Evolutionary conservation across 2,797 vertebrate genomes (phyloP), one percentile per base, ranked within the genome.

Genomic region (Sebastes glaucus): DNA sequence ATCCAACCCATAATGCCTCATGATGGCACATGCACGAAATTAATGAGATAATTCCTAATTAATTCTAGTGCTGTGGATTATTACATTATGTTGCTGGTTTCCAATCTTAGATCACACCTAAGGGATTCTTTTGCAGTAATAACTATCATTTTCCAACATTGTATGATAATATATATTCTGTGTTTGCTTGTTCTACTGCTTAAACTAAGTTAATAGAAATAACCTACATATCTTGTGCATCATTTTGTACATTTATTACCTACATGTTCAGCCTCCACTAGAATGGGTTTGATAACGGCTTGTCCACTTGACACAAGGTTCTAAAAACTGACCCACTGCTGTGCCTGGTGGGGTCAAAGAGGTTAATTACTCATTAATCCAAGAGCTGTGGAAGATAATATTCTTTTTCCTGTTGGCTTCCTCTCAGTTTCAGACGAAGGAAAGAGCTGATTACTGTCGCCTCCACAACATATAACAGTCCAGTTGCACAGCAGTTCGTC

Each of bases 331-430:
- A 56, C 60, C 42, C 25, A 13, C 22, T 33, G 33, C 60, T 61
- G 30, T 11, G 25, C n/a, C 78, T 28, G 46, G 10, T 6, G 30
- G 46, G 56, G 70, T 91, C 84, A 33, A 8, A 65, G 20, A 83
- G 72, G 88, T 87, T 90, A 85, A 81, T 88, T 74, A 70, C 64
- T 74, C 18, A 80, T 84, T 82, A 78, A 85, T 57, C 80, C 10
- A 78, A 28, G 56, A 28, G 30, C 60, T 57, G 53, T 22, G 53
- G 49, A 69, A 79, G 68, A 62, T 23, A 74, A 35, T 20, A 32
- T 38, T 56, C 30, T 30, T 16, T 55, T 67, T 78, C 68, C 81
- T 57, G 60, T 32, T 35, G 56, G 10, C 55, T 53, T 78, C 63
- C 70, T 35, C 18, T 20, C 0, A 56, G 57, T 63, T 61, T 77